These are phyloP conservation scores for Lates calcarifer DNA, from an alignment of 2,113 vertebrate species.

Conservation along the genomic window DNA sequence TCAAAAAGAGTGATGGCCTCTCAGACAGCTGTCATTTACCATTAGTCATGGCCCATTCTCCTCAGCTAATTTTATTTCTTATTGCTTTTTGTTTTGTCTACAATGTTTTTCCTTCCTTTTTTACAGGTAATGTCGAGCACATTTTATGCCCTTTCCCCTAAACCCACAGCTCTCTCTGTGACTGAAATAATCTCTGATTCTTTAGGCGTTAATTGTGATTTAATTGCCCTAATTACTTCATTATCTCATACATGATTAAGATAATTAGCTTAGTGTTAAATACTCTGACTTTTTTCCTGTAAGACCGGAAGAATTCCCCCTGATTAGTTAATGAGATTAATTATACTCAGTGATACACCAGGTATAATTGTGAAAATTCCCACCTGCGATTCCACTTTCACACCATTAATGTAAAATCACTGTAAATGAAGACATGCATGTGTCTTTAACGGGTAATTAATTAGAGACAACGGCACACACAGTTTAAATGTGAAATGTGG, in stretches of 20 bases:
- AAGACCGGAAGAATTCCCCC: constrained; percentile 69
- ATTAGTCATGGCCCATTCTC: constrained; percentile 71
- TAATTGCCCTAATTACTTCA: constrained; percentile 85
- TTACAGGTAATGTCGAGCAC: constrained; percentile 23
- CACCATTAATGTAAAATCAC: constrained; percentile 77
- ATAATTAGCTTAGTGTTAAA: constrained; percentile 84
- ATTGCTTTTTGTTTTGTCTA: constrained; percentile 41
- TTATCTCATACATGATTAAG: constrained; percentile 78
- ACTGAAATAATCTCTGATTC: constrained; percentile 69
- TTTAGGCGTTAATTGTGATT: constrained; percentile 80
- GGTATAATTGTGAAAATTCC: constrained; percentile 87
- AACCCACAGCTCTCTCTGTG: constrained; percentile 40
- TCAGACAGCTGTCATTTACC: constrained; percentile 83
- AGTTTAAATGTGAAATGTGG: constrained; percentile 71
- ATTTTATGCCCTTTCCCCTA: constrained; percentile 15
- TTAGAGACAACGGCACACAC: constrained; percentile 54
- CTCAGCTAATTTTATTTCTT: constrained; percentile 71
- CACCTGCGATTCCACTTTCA: constrained; percentile 82
- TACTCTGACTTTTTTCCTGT: constrained; percentile 72
- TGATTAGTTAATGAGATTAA: constrained; percentile 86
- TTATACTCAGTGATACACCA: constrained; percentile 78
- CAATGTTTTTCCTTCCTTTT: constrained; percentile 28
- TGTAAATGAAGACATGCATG: constrained; percentile 67
- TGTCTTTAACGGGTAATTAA: constrained; percentile 79
- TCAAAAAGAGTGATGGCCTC: constrained; percentile 76